A percentile compares a stretch with the other conserved stretches of the same genome.
These are phyloP conservation scores for Manis pentadactyla DNA, from an alignment of 2,797 vertebrate species.

Conservation along the genomic window DNA sequence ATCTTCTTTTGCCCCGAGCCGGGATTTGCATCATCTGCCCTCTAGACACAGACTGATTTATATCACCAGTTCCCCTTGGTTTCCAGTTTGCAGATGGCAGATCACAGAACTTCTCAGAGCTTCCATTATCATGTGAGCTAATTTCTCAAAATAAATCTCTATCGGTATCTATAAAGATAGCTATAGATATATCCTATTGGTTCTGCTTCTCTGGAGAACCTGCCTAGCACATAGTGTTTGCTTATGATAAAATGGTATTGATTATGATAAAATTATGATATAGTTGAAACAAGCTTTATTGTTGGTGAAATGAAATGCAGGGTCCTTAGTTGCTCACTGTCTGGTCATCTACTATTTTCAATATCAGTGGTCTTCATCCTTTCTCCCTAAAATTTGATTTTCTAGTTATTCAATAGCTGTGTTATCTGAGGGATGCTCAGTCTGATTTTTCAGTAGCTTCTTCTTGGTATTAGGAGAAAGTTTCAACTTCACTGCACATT, in stretches of 20 bases:
- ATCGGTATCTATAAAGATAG: neutral
- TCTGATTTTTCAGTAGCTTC: neutral
- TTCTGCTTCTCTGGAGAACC: neutral
- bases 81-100: neutral
- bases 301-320: neutral
- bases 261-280: slow-evolving; percentile 8
- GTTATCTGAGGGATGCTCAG: neutral
- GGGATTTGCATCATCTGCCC: neutral
- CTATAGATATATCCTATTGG: neutral
- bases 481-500: neutral
- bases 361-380: neutral
- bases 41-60: neutral
- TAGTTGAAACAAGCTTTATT: neutral
- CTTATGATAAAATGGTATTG: neutral
- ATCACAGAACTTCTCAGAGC: neutral
- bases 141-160: neutral
- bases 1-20: neutral
- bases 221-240: neutral
- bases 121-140: neutral
- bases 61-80: neutral
- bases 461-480: neutral
- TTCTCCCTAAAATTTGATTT: neutral
- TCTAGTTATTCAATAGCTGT: neutral
- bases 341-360: neutral
- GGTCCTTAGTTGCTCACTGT: neutral